Base-by-base conservation (phyloP, 1,140 invertebrate genomes). In the Heliconius eleuchia region DNA sequence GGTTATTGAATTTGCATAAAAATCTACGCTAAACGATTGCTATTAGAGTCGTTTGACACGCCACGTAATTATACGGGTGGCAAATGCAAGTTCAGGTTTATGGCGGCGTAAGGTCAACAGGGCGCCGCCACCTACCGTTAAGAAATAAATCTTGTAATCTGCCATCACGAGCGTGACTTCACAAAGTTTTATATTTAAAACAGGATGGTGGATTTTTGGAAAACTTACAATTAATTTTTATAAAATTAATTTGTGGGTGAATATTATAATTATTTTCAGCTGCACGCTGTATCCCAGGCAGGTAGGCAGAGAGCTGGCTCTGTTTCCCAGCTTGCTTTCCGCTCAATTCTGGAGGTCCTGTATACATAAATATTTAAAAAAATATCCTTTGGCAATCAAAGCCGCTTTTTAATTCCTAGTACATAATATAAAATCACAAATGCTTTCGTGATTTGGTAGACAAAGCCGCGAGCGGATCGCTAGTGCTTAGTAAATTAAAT, bases 141-240 rank as follows among this genome's bases (percentile, higher is more conserved):
- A 85, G 81, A 74, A 83, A 87, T 89, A 89, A 89, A 89, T 89
- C 86, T 82, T 83, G 85, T 85, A 86, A 89, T 89, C 86, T 88
- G 46, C 57, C 78, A 80, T 81, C 77, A 77, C 71, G 81, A 85
- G 84, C 60, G 78, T 80, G 73, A 73, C 60, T 66, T 16, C 7
- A 60, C 70, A 34, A 79, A 74, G 73, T 81, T 81, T 80, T 55
- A 85, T 52, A 19, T 9, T 50, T 55, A 42, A 46, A 55, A 85
- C 80, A 82, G 81, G 80, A 73, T 85, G 82, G 13, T 66, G 3
- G 9, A 70, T 57, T 77, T n/a, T 76, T 23, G 23, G 5, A 27
- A 23, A 55, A 74, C 18, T 23, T 23, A 34, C 1, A 23, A n/a
- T 23, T 60, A 27, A 11, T 23, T 23, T 60, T 23, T 9, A 11